These are phyloP conservation scores for Scaptomyza tumidula DNA, from an alignment of 2,888 invertebrate species.

Conservation along the genomic window DNA sequence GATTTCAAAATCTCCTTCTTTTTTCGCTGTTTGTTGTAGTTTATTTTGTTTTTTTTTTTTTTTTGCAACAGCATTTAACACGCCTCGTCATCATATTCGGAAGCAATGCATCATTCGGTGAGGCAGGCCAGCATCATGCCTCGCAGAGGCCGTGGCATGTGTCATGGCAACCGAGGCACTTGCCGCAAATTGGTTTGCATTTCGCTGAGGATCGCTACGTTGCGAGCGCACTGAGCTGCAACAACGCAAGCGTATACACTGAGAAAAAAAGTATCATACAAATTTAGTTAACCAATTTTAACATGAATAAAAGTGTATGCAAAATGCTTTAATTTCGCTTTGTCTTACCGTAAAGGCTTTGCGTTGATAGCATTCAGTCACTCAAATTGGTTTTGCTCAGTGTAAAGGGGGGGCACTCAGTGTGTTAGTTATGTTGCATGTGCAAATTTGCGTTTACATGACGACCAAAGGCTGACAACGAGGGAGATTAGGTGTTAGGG, in stretches of 20 bases:
- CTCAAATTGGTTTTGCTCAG: background rate
- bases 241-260: background rate
- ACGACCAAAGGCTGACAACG: slow-evolving; percentile 18
- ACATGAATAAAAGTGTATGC: too few relatives aligned
- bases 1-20: slow-evolving; percentile 49
- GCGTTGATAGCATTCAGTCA: too few relatives aligned
- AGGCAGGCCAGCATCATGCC: slow-evolving; percentile 28
- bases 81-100: slow-evolving; percentile 80
- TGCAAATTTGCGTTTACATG: slow-evolving; percentile 59
- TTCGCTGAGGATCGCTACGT: slow-evolving; percentile 44
- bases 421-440: slow-evolving; percentile 67
- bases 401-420: slow-evolving; percentile 13
- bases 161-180: slow-evolving; percentile 77
- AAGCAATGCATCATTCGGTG: slow-evolving; percentile 76
- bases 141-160: slow-evolving; percentile 53
- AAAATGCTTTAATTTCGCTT: too few relatives aligned
- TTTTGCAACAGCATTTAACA: slow-evolving; percentile 62
- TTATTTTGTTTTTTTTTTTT: slow-evolving; percentile 1
- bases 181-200: slow-evolving; percentile 79
- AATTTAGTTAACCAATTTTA: too few relatives aligned
- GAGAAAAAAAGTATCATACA: background rate
- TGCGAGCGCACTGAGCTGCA: slow-evolving; percentile 17
- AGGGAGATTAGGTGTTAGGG: background rate
- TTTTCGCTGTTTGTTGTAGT: background rate
- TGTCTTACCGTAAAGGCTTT: too few relatives aligned